phyloP scores from a whole-genome alignment of 2,888 invertebrate genomes.

The Macrostomum cliftonense region DNA sequence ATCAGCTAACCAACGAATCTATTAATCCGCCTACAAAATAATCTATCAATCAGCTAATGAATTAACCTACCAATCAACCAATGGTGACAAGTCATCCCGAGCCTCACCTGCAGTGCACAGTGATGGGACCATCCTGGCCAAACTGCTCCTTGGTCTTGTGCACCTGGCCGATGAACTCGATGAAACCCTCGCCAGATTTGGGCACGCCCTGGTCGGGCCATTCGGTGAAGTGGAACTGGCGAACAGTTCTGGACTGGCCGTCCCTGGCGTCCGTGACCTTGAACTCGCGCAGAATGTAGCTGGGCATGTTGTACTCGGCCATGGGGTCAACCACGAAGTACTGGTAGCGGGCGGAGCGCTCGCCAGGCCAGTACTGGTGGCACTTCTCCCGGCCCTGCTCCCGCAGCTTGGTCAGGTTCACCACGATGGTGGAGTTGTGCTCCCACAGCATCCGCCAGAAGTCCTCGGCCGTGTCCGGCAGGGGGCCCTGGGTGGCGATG shows the following conservation, averaged over 20 bases:
- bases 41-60: too few species aligned
- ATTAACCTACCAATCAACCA: too few species aligned
- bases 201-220: slow-evolving; percentile 57
- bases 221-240: slow-evolving; percentile 42
- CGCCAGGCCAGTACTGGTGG: slow-evolving; percentile 97
- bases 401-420: slow-evolving; percentile 89
- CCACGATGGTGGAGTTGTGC: slow-evolving; percentile 93
- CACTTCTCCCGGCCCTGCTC: slow-evolving; percentile 99
- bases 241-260: slow-evolving; percentile 59
- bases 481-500: slow-evolving; percentile 92
- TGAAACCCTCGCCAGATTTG: slow-evolving; percentile 91
- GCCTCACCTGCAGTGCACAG: slow-evolving; percentile 73
- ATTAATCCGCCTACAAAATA: too few species aligned
- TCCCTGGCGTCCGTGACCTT: slow-evolving; percentile 93
- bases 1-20: too few species aligned
- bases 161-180: slow-evolving; percentile 96
- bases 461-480: slow-evolving; percentile 86
- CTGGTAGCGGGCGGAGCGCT: slow-evolving; percentile 84
- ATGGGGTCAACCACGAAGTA: slow-evolving; percentile 97
- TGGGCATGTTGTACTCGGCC: slow-evolving; percentile 98
- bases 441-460: slow-evolving; percentile 99
- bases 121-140: slow-evolving; percentile 95
- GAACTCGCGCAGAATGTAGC: slow-evolving; percentile 93
- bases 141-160: slow-evolving; percentile 99
- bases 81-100: too few species aligned